Conservation (phyloP, 2,797 vertebrate genomes). For the Hemibagrus guttatus region DNA sequence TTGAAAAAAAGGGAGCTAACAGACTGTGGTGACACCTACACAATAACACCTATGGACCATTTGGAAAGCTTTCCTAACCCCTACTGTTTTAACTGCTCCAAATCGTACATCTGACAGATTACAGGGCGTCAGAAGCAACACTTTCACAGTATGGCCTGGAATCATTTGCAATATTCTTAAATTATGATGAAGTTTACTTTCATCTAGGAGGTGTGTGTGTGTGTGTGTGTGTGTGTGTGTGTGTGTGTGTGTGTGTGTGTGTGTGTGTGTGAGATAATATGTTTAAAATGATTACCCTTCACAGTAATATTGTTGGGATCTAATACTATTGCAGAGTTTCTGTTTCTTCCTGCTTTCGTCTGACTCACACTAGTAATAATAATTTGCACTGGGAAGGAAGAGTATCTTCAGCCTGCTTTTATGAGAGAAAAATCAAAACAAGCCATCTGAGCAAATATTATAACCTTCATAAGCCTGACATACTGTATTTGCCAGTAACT, state of each 20-base stretch:
- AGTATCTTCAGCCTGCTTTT: neutral
- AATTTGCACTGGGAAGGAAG: neutral
- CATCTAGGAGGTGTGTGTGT: neutral
- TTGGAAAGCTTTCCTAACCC: constrained; percentile 2
- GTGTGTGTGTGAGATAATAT: neutral
- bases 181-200: neutral
- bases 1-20: constrained; percentile 22
- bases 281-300: neutral
- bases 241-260: constrained; percentile 9
- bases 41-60: constrained; percentile 6
- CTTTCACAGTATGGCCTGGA: neutral
- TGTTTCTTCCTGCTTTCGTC: neutral
- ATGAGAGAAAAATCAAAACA: neutral
- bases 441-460: neutral
- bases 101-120: neutral
- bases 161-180: neutral
- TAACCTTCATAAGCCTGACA: neutral
- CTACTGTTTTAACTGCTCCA: constrained; percentile 8
- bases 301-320: neutral
- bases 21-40: constrained; percentile 31
- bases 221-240: neutral
- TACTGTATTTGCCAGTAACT: neutral
- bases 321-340: neutral
- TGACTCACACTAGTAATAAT: neutral
- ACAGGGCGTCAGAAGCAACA: neutral